Conservation (phyloP, 1,140 invertebrate species). For the Tetragnatha versicolor region DNA sequence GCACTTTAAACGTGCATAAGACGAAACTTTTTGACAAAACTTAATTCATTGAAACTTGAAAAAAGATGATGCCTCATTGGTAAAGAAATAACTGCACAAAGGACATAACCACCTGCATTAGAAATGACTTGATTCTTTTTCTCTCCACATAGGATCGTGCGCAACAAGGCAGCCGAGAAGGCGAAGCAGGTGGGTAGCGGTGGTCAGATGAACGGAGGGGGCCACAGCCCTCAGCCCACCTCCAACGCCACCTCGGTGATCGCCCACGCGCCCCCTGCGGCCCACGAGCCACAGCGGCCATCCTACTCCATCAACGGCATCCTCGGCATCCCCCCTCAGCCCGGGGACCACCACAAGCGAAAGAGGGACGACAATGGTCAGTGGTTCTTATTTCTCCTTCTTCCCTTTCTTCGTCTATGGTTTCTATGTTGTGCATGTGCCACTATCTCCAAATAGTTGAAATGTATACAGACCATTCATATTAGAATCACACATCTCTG, state of each 20-base stretch:
- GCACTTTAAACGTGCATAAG: too few relatives aligned
- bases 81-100: too few relatives aligned
- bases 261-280: constrained; percentile 64
- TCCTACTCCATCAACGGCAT: constrained; percentile 95
- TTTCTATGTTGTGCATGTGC: not conserved
- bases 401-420: too few relatives aligned
- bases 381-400: not conserved
- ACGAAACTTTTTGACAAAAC: too few relatives aligned
- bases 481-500: not conserved
- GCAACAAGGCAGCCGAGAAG: constrained; percentile 94
- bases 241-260: constrained; percentile 60
- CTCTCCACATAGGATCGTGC: constrained; percentile 77
- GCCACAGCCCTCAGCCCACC: constrained; percentile 46
- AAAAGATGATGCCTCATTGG: too few relatives aligned
- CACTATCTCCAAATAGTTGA: not conserved
- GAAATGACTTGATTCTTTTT: not conserved
- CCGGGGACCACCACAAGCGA: constrained; percentile 68
- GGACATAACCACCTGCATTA: too few relatives aligned
- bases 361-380: constrained; percentile 72
- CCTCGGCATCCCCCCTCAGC: constrained; percentile 81
- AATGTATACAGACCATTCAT: not conserved
- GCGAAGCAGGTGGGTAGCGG: constrained; percentile 75
- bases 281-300: constrained; percentile 72
- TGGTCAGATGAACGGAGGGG: constrained; percentile 69
- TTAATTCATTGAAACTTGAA: too few relatives aligned